phyloP scores from a whole-genome alignment of 2,113 vertebrate genomes.

The Chlorocebus sabaeus region DNA sequence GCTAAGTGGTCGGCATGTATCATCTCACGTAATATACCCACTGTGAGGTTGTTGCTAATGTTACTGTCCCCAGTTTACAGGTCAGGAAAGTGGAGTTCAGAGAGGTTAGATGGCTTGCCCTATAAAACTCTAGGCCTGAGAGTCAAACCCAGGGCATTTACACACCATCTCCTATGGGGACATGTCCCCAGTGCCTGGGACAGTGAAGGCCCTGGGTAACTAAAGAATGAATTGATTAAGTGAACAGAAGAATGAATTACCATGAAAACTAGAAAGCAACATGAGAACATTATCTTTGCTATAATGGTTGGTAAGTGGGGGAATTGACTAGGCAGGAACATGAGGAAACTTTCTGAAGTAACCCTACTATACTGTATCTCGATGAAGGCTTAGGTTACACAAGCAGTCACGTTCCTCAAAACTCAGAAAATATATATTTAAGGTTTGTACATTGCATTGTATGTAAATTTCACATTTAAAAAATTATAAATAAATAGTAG shows the following conservation, averaged over 20 bases:
- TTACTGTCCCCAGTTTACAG: not conserved
- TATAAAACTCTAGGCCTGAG: not conserved
- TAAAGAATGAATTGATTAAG: not conserved
- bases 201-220: not conserved
- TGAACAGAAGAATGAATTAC: not conserved
- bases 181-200: not conserved
- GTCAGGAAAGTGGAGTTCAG: not conserved
- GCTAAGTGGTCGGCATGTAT: not conserved
- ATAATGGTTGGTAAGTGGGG: not conserved
- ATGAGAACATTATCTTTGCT: not conserved
- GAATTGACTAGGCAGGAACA: not conserved
- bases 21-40: not conserved
- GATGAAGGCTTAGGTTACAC: not conserved
- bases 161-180: not conserved
- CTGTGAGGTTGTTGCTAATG: not conserved
- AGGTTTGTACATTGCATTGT: not conserved
- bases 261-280: not conserved
- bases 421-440: not conserved
- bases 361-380: not conserved
- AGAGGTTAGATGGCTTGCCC: not conserved
- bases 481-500: not conserved
- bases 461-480: conserved; percentile 22
- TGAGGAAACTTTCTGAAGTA: not conserved
- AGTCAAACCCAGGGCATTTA: not conserved
- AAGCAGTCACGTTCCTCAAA: not conserved